Percentiles rank a stretch among this genome's conserved stretches.
These are phyloP conservation scores for Ornithoptera alexandrae DNA, from an alignment of 2,888 invertebrate genomes.

Conservation along the genomic window DNA sequence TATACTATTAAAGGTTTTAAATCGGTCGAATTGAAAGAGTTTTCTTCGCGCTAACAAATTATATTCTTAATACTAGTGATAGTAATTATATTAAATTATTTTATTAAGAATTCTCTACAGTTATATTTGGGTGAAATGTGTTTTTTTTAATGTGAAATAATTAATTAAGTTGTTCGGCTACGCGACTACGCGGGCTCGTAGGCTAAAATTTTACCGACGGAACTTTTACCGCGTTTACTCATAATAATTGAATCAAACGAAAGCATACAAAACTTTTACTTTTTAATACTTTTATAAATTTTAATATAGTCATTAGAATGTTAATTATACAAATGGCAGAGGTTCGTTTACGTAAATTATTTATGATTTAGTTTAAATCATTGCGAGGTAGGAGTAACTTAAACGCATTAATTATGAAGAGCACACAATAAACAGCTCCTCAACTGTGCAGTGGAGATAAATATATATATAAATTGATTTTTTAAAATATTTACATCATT, in stretches of 20 bases:
- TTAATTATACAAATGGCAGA: too few species aligned
- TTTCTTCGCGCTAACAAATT: background rate
- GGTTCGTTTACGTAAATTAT: too few species aligned
- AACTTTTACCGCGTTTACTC: slow-evolving; percentile 42
- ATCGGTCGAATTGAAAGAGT: background rate
- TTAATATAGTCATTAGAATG: background rate
- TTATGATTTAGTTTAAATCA: too few species aligned
- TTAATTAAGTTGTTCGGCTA: slow-evolving; percentile 35
- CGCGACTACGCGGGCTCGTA: slow-evolving; percentile 56
- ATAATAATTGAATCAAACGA: slow-evolving; percentile 13
- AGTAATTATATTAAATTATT: background rate
- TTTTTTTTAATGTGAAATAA: background rate
- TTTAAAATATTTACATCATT: background rate
- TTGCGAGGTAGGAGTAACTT: too few species aligned
- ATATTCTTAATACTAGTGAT: background rate
- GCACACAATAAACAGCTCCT: background rate
- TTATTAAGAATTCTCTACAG: background rate
- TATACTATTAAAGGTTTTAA: background rate
- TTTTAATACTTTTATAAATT: background rate
- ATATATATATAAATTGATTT: background rate
- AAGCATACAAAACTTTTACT: background rate
- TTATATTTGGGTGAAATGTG: background rate
- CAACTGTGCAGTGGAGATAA: background rate
- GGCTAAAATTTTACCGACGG: slow-evolving; percentile 77
- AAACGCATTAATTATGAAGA: too few species aligned